phyloP scores from a whole-genome alignment of 2,113 vertebrate genomes.

The Seriola aureovittata region DNA sequence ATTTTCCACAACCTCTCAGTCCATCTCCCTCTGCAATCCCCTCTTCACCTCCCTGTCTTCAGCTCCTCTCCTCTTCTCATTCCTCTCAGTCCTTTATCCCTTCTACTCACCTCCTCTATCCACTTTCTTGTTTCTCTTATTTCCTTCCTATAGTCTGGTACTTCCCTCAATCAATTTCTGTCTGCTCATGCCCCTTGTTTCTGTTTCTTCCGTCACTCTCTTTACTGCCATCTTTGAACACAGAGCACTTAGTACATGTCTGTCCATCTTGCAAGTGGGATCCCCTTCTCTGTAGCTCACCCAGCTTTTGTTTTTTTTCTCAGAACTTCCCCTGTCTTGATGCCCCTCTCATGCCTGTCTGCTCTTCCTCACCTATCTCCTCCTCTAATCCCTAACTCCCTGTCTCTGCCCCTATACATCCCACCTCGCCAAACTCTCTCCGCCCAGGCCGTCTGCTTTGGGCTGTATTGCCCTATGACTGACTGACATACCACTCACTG shows the following conservation, averaged over 20 bases:
- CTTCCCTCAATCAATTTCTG: neutral
- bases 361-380: slow-evolving; percentile 43
- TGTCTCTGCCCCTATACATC: slow-evolving; percentile 25
- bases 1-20: neutral
- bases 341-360: slow-evolving; percentile 35
- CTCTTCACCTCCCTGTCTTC: neutral
- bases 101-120: neutral
- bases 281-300: neutral
- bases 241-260: neutral
- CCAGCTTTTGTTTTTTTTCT: slow-evolving; percentile 39
- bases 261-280: neutral
- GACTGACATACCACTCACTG: slow-evolving; percentile 80
- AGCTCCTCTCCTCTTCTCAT: neutral
- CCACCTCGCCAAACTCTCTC: slow-evolving; percentile 30
- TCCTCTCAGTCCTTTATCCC: too few species aligned
- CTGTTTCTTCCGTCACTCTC: neutral
- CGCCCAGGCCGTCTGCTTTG: slow-evolving; percentile 40
- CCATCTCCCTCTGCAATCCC: neutral
- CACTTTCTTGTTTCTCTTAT: neutral
- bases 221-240: neutral
- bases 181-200: neutral
- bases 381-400: slow-evolving; percentile 60
- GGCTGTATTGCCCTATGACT: slow-evolving; percentile 66
- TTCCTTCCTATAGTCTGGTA: neutral
- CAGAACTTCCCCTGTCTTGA: slow-evolving; percentile 21